Conservation (phyloP, 2,113 vertebrate genomes). For the Salvelinus fontinalis region DNA sequence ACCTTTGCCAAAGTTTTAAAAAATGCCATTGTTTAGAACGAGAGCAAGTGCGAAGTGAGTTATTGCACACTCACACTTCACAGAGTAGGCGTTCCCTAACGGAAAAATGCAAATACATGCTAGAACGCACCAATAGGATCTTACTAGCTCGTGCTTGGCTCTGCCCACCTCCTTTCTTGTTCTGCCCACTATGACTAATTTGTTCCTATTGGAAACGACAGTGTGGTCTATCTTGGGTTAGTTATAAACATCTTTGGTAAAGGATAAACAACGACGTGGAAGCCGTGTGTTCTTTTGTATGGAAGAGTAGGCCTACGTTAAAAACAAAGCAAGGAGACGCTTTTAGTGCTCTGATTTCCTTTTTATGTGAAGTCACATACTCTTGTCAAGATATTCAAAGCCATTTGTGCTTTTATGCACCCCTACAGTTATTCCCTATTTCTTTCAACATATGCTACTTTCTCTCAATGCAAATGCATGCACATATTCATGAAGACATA, state of each 20-base stretch:
- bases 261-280: not conserved
- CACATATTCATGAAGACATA: constrained; percentile 16
- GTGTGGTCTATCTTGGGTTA: too few species aligned
- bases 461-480: constrained; percentile 8
- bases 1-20: too few species aligned
- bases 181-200: too few species aligned
- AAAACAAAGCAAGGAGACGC: not conserved
- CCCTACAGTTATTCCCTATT: not conserved
- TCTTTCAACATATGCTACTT: not conserved
- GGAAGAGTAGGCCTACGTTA: not conserved
- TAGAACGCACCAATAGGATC: too few species aligned
- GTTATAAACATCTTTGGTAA: not conserved
- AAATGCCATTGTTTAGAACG: too few species aligned
- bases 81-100: too few species aligned
- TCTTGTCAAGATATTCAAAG: not conserved
- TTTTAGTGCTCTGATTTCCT: not conserved
- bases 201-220: too few species aligned
- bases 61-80: too few species aligned
- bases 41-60: too few species aligned
- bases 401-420: not conserved
- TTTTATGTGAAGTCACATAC: not conserved
- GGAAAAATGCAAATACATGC: too few species aligned
- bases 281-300: not conserved
- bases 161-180: too few species aligned
- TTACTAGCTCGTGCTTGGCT: too few species aligned